Base-by-base conservation (phyloP, 92 coral and sea anemone genomes). In the Bergia puertoricense region DNA sequence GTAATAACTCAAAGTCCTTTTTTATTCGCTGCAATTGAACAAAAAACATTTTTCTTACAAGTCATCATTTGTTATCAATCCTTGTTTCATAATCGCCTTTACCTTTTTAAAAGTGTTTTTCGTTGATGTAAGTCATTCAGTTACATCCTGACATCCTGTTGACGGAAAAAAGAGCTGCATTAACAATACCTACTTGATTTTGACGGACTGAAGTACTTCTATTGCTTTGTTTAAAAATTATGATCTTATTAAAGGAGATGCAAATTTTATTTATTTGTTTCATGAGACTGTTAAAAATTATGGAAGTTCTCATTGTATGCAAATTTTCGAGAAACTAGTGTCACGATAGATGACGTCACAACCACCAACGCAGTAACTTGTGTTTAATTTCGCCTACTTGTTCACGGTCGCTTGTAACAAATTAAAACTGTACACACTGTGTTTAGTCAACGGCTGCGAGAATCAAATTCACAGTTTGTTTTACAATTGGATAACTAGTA, bases 331-430 rank as follows among this genome's bases (percentile, higher is more conserved):
- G 76, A 54, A 54, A 54, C 14, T 54, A 13, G 18, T 41, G 51
- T 76, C 42, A 42, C 5, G 80, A 41, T 62, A 41, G 51, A 7
- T 76, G 80, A 76, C 80, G 80, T 76, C 80, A 76, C 46, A 42
- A 15, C 80, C 80, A 76, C 80, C 80, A 76, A 42, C 80, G 80
- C 80, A 40, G 54, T 74, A 51, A 41, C 80, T 18, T 76, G 80
- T 76, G 80, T 51, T 76, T 41, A 76, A 20, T 62, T 62, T 62
- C 30, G 69, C 23, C 30, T 62, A 18, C 6, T 22, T 5, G 8
- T 18, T 62, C 22, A 23, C 23, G 69, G 2, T 76, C 76, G 46
- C 23, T 76, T 20, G 42, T 23, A 54, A 54, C 59, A 54, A 11
- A 30, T 30, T 30, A 30, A 30, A 30, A 30, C 30, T 30, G 30